A percentile compares a stretch with the other conserved stretches of the same genome.
Conservation (phyloP, 2,113 vertebrate species). For the Oceanites oceanicus region DNA sequence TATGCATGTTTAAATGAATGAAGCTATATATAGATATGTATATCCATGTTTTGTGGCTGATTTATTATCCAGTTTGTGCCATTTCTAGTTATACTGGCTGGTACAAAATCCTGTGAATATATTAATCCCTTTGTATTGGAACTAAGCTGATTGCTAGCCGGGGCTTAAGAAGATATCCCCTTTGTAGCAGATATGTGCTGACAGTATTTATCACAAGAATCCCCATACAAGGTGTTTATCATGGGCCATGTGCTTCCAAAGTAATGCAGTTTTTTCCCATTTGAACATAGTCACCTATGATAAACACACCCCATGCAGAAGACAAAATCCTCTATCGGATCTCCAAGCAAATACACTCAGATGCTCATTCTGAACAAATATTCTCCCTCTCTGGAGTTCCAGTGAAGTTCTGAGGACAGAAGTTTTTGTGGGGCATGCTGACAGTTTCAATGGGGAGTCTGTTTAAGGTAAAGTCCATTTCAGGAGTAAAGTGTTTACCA, state of each 20-base stretch:
- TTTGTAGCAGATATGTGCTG: constrained; percentile 35
- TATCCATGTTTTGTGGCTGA: neutral
- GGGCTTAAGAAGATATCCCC: constrained; percentile 23
- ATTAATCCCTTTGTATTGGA: constrained; percentile 39
- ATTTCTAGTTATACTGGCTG: neutral
- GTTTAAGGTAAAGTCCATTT: neutral
- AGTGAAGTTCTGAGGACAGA: neutral
- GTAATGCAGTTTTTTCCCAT: neutral
- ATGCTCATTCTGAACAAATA: neutral
- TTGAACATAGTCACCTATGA: neutral
- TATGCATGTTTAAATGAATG: neutral
- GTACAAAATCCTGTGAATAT: constrained; percentile 14
- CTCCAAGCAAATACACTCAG: neutral
- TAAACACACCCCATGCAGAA: neutral
- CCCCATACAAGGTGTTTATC: neutral
- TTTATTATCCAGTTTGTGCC: neutral
- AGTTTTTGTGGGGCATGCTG: neutral
- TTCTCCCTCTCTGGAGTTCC: neutral
- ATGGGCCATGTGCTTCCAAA: neutral
- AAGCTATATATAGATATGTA: neutral
- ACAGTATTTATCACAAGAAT: constrained; percentile 12
- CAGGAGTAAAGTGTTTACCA: neutral
- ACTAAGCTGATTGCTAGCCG: constrained; percentile 50
- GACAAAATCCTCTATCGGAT: neutral
- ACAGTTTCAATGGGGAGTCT: neutral